Evolutionary conservation across 2,113 vertebrate species (phyloP), one percentile per base, ranked within the genome.

Genomic region (Phyllopteryx taeniolatus): DNA sequence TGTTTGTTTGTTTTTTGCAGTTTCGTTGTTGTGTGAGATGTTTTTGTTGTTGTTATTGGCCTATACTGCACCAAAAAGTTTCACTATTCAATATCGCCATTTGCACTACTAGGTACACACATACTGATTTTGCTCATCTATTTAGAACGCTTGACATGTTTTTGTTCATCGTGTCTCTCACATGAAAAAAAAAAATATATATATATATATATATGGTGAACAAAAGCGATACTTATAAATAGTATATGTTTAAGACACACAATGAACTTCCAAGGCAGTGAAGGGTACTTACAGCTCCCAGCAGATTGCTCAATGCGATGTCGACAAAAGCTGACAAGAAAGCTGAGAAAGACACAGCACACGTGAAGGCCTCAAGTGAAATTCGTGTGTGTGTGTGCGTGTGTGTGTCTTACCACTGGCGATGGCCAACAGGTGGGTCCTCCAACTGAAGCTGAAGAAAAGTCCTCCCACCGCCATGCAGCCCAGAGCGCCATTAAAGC

Each of bases 401-500:
- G 22, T 27, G 42, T 61, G 65, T 74, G 49, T 62, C 61, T 94
- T 67, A 94, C 93, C 92, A 11, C 75, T 84, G 47, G 90, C 63
- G 2, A 93, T 85, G 54, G 92, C 85, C 42, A 91, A 84, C 54
- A 93, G 83, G 72, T 90, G 89, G 0, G 87, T 93, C 76, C 70
- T 90, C 91, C 91, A 93, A 74, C 31, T 92, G 75, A 93, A 85
- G 35, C 78, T 89, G 66, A 92, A 93, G 79, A 85, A 91, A 49
- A 90, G 81, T 71, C 87, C 90, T 73, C 91, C 93, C 7, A 93
- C 72, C 9, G 76, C 42, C 90, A 93, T 93, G 78, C 89, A 93
- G 66, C 90, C 91, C 67, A 94, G 85, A 61, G 92, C 89, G 10
- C 92, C 90, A 31, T 94, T 94, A 74, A 94, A 93, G 0, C 91